Evolutionary conservation across 1,140 invertebrate genomes (phyloP), one percentile per base, ranked within the genome.

Genomic region (Drosophila nasuta): DNA sequence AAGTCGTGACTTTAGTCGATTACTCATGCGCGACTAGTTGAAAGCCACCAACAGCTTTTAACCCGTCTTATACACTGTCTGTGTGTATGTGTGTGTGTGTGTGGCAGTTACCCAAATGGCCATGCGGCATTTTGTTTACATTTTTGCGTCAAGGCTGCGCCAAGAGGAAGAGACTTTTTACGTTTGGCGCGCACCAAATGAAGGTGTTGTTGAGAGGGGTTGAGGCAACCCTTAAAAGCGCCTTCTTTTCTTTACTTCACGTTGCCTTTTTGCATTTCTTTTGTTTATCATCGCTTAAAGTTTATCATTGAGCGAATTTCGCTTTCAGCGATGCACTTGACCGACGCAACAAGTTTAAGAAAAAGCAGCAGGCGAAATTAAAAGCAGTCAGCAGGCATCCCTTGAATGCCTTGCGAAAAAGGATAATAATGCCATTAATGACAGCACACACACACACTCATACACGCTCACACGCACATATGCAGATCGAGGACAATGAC

Each of bases 401-500:
- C 69, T 25, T 25, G 63, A 64, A 70, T 63, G 74, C 56, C 54
- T 58, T 49, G 70, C 59, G 20, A 25, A 25, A 65, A 59, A 75
- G 79, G 82, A 83, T 82, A 79, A 83, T 82, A 76, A 81, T 81
- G 65, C 68, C 71, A 82, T 82, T 79, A 82, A 82, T 79, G 66
- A 71, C 48, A 59, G 3, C 41, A 11, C 58, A 59, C 72, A 76
- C 57, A 67, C 43, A 65, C 38, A 65, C 15, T 17, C 15, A 17
- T 17, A 17, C 15, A 65, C 28, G 25, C 3, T 3, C 35, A 35
- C 41, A 65, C 35, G 35, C 41, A 30, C 35, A 64, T 28, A 60
- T 41, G 52, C 41, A 41, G 33, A 70, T 45, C 43, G 58, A 77
- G 33, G 71, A 68, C 60, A 56, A 67, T 63, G 64, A 54, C 64